Conservation (phyloP, 1,140 invertebrate species). For the Megathymus violae region DNA sequence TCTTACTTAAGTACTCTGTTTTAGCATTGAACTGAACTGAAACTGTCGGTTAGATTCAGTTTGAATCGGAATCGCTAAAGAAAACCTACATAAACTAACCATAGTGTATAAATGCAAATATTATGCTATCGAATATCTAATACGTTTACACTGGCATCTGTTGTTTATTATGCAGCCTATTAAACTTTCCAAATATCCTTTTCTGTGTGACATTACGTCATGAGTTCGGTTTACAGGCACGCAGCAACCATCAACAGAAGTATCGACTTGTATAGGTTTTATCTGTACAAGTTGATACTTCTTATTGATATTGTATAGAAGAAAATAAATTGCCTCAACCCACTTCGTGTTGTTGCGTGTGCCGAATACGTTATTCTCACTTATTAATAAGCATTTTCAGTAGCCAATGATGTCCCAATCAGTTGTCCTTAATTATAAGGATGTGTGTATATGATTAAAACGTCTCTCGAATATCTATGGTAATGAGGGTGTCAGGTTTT, state of each 20-base stretch:
- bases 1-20: too few relatives aligned
- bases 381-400: slow-evolving; percentile 48
- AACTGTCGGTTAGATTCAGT: too few relatives aligned
- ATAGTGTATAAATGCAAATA: too few relatives aligned
- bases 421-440: slow-evolving; percentile 51
- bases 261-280: slow-evolving; percentile 19
- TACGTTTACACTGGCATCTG: too few relatives aligned
- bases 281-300: too few relatives aligned
- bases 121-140: too few relatives aligned
- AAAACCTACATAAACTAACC: too few relatives aligned
- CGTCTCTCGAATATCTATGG: slow-evolving; percentile 41
- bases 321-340: slow-evolving; percentile 41
- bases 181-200: slow-evolving; percentile 7
- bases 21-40: too few relatives aligned
- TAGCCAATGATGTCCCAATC: slow-evolving; percentile 48
- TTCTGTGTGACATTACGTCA: neutral
- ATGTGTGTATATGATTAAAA: slow-evolving; percentile 46
- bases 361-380: slow-evolving; percentile 57
- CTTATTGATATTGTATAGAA: slow-evolving; percentile 43
- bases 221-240: slow-evolving; percentile 4
- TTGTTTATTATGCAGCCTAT: neutral
- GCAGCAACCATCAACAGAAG: slow-evolving; percentile 1
- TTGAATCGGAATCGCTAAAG: too few relatives aligned
- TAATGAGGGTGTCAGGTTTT: slow-evolving; percentile 19
- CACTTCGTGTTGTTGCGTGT: slow-evolving; percentile 35